Base-by-base conservation (phyloP, 2,113 vertebrate species). In the Parus major region DNA sequence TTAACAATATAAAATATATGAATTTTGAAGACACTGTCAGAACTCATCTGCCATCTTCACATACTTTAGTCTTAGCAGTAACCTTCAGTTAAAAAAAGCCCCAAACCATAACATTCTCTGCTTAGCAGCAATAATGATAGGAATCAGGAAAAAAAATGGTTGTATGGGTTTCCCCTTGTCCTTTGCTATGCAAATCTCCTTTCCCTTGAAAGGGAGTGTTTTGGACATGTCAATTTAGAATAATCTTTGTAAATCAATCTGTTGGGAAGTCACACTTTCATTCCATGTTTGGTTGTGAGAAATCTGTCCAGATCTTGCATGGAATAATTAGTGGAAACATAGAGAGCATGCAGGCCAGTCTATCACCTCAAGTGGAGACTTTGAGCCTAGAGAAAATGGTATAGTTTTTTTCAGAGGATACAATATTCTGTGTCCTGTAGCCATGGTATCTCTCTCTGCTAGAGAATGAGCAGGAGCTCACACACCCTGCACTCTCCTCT, bases 261-360 rank as follows among this genome's bases (percentile, higher is more conserved):
- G 31, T 84, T 82, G 83, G 31, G 61, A 94, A 93, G 46, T 65
- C 92, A 61, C 19, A 64, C 35, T 90, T 94, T 36, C 23, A 21
- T 64, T 80, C 49, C 65, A 10, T 81, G 60, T 73, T 95, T 92
- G 42, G 17, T 89, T 73, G 23, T 41, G 73, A 87, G n/a, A 55
- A 80, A 80, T 75, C 46, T 59, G 81, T 77, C 68, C 65, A 81
- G 76, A 92, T 92, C 78, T 91, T 97, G 65, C 49, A 86, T 61
- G 55, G 81, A 72, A 61, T 92, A 79, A 64, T 93, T 82, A 88
- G 61, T 42, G 12, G 85, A 94, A 92, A 77, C 15, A 78, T 53
- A 56, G 25, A 64, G 88, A 81, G 46, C 66, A 82, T 57, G 47
- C 29, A 85, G 78, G 77, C 41, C 55, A 80, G 36, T 69, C 91